phyloP scores from a whole-genome alignment of 2,113 vertebrate genomes.

The Neolamprologus ventralis region DNA sequence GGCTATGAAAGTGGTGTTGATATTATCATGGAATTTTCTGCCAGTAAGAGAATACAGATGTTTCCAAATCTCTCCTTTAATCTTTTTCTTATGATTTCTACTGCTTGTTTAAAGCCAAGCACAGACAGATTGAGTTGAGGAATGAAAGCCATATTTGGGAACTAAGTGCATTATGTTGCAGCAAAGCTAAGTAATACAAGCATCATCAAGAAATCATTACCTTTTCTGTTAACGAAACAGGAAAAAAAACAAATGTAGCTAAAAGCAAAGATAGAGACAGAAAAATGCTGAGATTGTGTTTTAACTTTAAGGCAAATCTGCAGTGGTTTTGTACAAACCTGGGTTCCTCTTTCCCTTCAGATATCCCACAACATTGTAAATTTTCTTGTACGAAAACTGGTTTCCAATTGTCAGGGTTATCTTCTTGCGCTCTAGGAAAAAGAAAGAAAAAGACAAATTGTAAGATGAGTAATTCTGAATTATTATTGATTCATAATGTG shows the following conservation, averaged over 20 bases:
- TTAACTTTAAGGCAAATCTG: not conserved
- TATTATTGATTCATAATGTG: not conserved
- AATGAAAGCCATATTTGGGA: not conserved
- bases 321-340: conserved; percentile 60
- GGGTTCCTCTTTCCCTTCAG: conserved; percentile 80
- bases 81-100: not conserved
- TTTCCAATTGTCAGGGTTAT: conserved; percentile 77
- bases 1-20: not conserved
- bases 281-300: not conserved
- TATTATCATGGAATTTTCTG: not conserved
- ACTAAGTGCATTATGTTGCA: not conserved
- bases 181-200: not conserved
- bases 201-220: not conserved
- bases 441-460: not conserved
- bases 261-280: not conserved
- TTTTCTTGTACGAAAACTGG: conserved; percentile 70
- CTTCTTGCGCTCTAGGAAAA: conserved; percentile 54
- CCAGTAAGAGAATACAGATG: not conserved
- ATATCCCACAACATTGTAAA: conserved; percentile 85
- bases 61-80: not conserved
- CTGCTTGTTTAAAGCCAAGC: not conserved
- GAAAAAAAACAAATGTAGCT: not conserved
- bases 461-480: not conserved
- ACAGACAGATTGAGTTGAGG: not conserved
- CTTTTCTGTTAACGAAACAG: not conserved